Evolutionary conservation across 2,797 vertebrate genomes (phyloP).

Genomic region (Spinus pinus): DNA sequence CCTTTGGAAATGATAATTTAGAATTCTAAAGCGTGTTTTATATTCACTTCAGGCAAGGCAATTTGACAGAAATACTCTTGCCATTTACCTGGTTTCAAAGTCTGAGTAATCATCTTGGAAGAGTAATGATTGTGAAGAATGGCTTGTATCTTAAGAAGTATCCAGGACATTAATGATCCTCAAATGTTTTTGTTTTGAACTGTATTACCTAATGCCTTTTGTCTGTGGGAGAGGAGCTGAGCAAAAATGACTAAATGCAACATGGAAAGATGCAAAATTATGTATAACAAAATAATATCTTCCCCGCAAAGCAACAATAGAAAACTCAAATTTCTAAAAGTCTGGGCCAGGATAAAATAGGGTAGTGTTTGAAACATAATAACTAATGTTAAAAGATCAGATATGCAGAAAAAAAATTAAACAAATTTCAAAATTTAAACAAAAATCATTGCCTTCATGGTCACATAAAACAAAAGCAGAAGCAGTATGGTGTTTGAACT

Average conservation of each 20-base stretch:
- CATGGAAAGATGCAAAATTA: neutral
- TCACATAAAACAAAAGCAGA: neutral
- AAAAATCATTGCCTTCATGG: neutral
- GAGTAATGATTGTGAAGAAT: neutral
- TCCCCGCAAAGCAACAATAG: fast-evolving
- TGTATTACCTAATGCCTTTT: neutral
- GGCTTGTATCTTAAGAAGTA: neutral
- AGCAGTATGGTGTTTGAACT: neutral
- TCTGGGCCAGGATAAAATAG: neutral
- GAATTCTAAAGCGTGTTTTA: neutral
- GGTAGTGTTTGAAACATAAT: neutral
- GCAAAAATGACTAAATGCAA: neutral
- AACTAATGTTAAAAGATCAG: neutral
- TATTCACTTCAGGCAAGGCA: neutral
- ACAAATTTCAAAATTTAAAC: neutral
- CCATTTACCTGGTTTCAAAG: neutral
- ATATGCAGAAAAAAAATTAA: neutral
- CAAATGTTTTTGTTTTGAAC: neutral
- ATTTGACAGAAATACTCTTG: neutral
- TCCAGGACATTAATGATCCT: neutral
- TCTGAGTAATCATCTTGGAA: neutral
- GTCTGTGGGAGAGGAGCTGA: neutral
- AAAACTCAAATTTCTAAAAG: neutral
- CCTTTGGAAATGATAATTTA: neutral
- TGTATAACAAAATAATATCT: neutral